These are phyloP conservation scores for Melipona beecheii DNA, from an alignment of 2,888 invertebrate species.

Conservation along the genomic window DNA sequence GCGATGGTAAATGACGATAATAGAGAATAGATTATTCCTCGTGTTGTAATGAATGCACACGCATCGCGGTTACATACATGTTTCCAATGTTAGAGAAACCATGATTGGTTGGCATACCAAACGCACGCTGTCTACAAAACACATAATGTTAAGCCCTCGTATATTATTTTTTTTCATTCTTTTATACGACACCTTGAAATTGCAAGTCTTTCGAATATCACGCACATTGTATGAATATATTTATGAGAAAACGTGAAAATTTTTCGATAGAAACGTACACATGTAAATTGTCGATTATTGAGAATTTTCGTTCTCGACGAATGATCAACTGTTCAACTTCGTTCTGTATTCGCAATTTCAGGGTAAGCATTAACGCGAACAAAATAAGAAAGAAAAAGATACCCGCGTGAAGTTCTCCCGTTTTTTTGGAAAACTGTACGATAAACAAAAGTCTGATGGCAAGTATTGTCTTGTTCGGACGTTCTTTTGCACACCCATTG, in stretches of 20 bases:
- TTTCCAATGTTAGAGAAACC: slow-evolving; percentile 44
- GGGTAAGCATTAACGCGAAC: slow-evolving; percentile 23
- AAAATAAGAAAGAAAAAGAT: background rate
- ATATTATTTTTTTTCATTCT: slow-evolving; percentile 13
- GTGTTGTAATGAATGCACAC: slow-evolving; percentile 34
- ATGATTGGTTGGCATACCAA: slow-evolving; percentile 54
- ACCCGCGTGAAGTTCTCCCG: slow-evolving; percentile 37
- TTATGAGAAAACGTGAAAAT: background rate
- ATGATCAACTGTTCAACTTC: slow-evolving; percentile 34
- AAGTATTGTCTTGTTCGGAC: slow-evolving; percentile 59
- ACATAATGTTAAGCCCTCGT: slow-evolving; percentile 37
- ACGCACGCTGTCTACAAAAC: slow-evolving; percentile 59
- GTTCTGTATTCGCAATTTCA: slow-evolving; percentile 55
- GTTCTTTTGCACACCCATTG: slow-evolving; percentile 65
- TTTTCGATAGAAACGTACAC: background rate
- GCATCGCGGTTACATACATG: slow-evolving; percentile 23
- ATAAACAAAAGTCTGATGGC: slow-evolving; percentile 50
- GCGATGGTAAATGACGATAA: slow-evolving; percentile 45
- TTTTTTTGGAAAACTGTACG: slow-evolving; percentile 22
- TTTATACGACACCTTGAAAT: slow-evolving; percentile 49
- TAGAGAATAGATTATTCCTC: slow-evolving; percentile 51
- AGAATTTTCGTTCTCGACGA: background rate
- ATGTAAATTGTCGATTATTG: background rate
- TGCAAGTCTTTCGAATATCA: slow-evolving; percentile 27
- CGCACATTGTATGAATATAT: slow-evolving; percentile 14